Evolutionary conservation across 1,140 invertebrate species (phyloP), one percentile per base, ranked within the genome.

Genomic region (Samia ricini): DNA sequence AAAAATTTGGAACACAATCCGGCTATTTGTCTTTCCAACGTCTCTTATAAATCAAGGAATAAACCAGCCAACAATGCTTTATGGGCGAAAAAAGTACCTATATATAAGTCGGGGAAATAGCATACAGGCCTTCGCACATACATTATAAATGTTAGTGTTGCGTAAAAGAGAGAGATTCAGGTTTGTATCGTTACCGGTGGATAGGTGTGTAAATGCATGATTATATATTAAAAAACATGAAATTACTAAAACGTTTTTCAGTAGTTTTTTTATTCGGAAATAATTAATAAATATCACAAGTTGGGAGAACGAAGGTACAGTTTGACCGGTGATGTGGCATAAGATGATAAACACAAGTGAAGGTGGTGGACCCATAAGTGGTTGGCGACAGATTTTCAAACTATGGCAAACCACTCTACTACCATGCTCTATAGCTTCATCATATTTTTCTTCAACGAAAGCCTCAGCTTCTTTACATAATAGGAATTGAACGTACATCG

Each of bases 1-100:
- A 91, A 91, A 91, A 91, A 91, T 91, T 91, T 91, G 90, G 89
- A 91, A 91, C 90, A 91, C 90, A 91, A 91, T 91, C 90, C 90
- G 74, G 86, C 90, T 91, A 91, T 91, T 91, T 91, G 90, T 91
- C 90, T 91, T 90, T 85, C 85, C 77, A 90, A 91, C 89, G 89
- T 91, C 88, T 91, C 89, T 79, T 91, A 91, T 91, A 91, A 91
- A 91, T 91, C 90, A 91, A 91, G 90, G 89, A 91, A 90, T 91
- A 91, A 91, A 91, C 86, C 89, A 91, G 90, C 88, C 90, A 91
- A 91, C 90, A 91, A 91, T 91, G 90, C 85, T 91, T 91, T 91
- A 91, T 91, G 83, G 89, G 73, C 84, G 85, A 86, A 89, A 90
- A 91, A 91, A 90, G 85, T 87, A 86, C 78, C 77, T 86, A 87